A percentile compares a stretch with the other conserved stretches of the same genome.
phyloP scores from a whole-genome alignment of 2,888 invertebrate species.

The Scaptomyza polygonia region DNA sequence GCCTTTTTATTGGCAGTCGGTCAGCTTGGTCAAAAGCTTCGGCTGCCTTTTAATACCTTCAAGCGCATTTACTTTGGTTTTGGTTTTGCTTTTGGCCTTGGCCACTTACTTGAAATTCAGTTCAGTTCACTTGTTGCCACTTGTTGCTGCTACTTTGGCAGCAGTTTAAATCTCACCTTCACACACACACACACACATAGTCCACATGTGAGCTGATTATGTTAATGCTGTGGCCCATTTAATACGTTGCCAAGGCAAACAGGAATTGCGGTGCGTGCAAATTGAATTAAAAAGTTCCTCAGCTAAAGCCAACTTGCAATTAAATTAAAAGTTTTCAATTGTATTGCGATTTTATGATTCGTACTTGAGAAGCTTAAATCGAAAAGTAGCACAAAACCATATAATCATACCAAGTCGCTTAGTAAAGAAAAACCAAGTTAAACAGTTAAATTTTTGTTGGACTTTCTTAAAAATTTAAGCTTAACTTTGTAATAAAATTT shows the following conservation, averaged over 20 bases:
- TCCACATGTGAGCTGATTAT: constrained; percentile 74
- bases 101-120: constrained; percentile 61
- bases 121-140: constrained; percentile 18
- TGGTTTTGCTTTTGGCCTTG: constrained; percentile 19
- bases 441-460: background rate
- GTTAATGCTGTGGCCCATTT: constrained; percentile 66
- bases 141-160: constrained; percentile 17
- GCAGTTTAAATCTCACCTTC: constrained; percentile 8
- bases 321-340: constrained; percentile 74
- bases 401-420: constrained; percentile 9
- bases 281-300: constrained; percentile 69
- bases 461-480: no score
- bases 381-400: constrained; percentile 8
- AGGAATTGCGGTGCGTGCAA: constrained; percentile 56
- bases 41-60: constrained; percentile 63
- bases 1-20: constrained; percentile 4
- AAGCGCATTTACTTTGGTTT: constrained; percentile 62
- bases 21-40: constrained; percentile 53
- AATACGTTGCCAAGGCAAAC: constrained; percentile 65
- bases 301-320: constrained; percentile 55
- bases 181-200: constrained; percentile 18
- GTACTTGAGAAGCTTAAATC: constrained; percentile 28
- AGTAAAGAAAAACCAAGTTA: background rate
- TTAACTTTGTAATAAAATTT: no score
- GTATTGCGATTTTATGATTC: constrained; percentile 67